Base-by-base conservation (phyloP, 2,888 invertebrate genomes). In the Odontomyia ornata region DNA sequence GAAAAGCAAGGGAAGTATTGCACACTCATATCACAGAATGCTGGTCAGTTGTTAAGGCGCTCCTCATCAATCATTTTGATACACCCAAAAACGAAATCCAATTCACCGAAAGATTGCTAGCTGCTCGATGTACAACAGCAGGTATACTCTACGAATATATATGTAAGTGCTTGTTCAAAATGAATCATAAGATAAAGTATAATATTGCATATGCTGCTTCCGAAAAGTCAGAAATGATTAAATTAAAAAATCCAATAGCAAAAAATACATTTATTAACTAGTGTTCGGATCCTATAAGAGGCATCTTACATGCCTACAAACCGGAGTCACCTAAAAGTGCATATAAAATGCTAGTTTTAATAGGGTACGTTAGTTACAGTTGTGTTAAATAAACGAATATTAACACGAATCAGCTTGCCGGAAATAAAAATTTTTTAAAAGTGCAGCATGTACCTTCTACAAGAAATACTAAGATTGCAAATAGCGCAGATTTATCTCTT, bases 271-370 rank as follows among this genome's bases (percentile, higher is more conserved):
- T 52, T 18, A 64, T 64, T n/a, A 64, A 64, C 30, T 28, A 64
- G 30, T 64, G 64, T 28, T 28, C 64, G 1, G 64, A 64, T 11
- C 64, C 64, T 11, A 3, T 64, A 4, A 64, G 25, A 64, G 21
- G 57, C 25, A 60, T 60, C 57, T 60, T 60, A 60, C 57, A 60
- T 60, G 57, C 57, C 57, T 60, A 25, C 57, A 60, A 60, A 60
- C 57, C 57, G 25, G 57, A 60, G 7, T 60, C 57, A 60, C 57
- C 23, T 13, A 23, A 60, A 60, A 60, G 57, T 60, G 57, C 15
- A 15, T 52, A 52, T 4, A 52, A 52, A 15, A 15, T 52, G 52
- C 52, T 52, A 13, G 52, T 52, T 30, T 27, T 28, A 64, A 64
- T 4, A 60, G 57, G 23, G 23, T 64, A 30, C n/a, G 18, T 25